Evolutionary conservation across 1,140 invertebrate genomes (phyloP).

Genomic region (Choristoneura fumiferana): DNA sequence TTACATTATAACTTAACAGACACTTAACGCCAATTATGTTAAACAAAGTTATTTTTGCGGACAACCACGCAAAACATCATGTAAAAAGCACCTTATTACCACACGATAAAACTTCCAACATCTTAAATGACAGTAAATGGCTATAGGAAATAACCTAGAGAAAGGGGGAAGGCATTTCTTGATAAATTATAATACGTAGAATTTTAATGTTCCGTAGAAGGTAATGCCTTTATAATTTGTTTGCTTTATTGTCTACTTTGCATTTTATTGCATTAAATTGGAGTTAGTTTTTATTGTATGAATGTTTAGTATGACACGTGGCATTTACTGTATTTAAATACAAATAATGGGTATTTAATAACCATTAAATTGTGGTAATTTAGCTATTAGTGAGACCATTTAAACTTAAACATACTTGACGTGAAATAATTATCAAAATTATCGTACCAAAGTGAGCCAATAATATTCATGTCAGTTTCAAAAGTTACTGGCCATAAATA

Average conservation of each 20-base stretch:
- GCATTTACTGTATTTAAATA: constrained; percentile 5
- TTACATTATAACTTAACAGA: constrained; percentile 73
- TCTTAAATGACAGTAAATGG: too few species aligned
- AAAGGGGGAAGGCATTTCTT: constrained; percentile 67
- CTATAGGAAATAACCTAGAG: constrained; percentile 32
- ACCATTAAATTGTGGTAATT: constrained; percentile 3
- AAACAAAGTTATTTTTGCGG: constrained; percentile 28
- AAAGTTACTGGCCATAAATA: too few species aligned
- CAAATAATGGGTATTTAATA: background rate
- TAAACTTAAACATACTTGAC: too few species aligned
- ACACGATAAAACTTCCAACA: constrained; percentile 21
- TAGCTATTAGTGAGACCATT: background rate
- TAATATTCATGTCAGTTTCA: too few species aligned
- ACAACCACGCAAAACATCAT: background rate
- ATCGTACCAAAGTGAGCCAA: too few species aligned
- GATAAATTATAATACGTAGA: constrained; percentile 68
- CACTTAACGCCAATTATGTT: constrained; percentile 71
- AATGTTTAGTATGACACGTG: constrained; percentile 14
- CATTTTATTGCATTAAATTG: constrained; percentile 75
- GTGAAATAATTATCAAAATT: too few species aligned
- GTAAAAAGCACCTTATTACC: constrained; percentile 30
- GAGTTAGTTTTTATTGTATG: constrained; percentile 44
- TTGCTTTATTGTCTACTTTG: constrained; percentile 71
- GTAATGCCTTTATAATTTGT: constrained; percentile 75
- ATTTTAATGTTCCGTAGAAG: constrained; percentile 65